Evolutionary conservation across 2,888 invertebrate genomes (phyloP).

Genomic region (Celastrina argiolus): DNA sequence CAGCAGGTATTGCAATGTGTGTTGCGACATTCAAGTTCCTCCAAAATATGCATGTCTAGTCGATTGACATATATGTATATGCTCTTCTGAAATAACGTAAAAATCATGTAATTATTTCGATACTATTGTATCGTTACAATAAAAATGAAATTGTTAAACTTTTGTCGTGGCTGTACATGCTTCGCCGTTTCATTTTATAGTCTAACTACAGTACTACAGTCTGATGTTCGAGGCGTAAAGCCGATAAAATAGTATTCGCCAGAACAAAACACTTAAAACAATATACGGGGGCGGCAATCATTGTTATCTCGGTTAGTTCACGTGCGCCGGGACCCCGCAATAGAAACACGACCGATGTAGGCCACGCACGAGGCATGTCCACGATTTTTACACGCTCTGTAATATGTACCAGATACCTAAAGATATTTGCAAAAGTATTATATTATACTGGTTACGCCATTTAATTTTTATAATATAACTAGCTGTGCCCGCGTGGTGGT

Average conservation of each 20-base stretch:
- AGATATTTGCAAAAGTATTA: not conserved
- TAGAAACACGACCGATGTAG: slow-evolving; percentile 64
- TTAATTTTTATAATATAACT: no score
- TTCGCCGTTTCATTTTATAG: no score
- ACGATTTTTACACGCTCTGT: not conserved
- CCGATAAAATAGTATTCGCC: slow-evolving; percentile 40
- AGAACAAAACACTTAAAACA: slow-evolving; percentile 71
- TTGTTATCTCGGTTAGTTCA: slow-evolving; percentile 76
- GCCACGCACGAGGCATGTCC: slow-evolving; percentile 26
- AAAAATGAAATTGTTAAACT: no score
- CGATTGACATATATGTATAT: no score
- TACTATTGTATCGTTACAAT: no score
- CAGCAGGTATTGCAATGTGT: no score
- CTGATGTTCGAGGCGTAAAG: not conserved
- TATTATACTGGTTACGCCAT: not conserved
- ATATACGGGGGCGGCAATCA: slow-evolving; percentile 73
- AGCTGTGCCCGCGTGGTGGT: no score
- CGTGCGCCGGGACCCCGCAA: slow-evolving; percentile 65
- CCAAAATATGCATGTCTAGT: no score
- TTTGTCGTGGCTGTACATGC: no score
- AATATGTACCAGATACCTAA: not conserved
- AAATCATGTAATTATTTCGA: no score
- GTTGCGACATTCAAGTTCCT: no score
- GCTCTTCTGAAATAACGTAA: no score
- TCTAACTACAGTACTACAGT: not conserved